A percentile compares a stretch with the other conserved stretches of the same genome.
These are phyloP conservation scores for Nomada lathburiana DNA, from an alignment of 2,888 invertebrate species.

Conservation along the genomic window DNA sequence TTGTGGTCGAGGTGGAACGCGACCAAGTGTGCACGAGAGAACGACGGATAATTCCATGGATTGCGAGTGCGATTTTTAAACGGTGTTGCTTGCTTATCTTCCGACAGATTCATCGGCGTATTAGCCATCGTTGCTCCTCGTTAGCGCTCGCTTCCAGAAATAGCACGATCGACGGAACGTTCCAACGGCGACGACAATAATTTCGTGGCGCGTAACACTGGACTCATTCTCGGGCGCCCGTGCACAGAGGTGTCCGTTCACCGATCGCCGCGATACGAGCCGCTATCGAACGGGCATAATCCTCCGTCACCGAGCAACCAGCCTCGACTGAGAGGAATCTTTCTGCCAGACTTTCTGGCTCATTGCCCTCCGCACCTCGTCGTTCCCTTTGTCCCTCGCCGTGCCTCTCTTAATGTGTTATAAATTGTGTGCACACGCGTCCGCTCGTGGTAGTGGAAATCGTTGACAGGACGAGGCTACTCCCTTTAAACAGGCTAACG, in stretches of 20 bases:
- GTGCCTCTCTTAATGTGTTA: slow-evolving; percentile 52
- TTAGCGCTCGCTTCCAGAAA: slow-evolving; percentile 11
- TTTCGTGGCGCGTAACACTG: slow-evolving; percentile 11
- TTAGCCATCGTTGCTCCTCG: slow-evolving; percentile 51
- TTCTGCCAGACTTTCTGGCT: slow-evolving; percentile 71
- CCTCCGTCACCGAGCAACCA: slow-evolving; percentile 57
- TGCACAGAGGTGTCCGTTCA: background rate
- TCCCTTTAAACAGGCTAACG: slow-evolving; percentile 25
- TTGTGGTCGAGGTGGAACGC: background rate
- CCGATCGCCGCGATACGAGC: background rate
- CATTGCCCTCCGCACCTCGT: slow-evolving; percentile 65
- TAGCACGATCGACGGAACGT: slow-evolving; percentile 31
- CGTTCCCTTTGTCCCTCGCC: slow-evolving; percentile 55
- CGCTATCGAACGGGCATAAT: slow-evolving; percentile 43
- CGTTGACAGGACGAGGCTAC: slow-evolving; percentile 29
- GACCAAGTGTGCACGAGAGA: background rate
- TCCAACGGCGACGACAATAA: slow-evolving; percentile 2
- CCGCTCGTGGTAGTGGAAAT: slow-evolving; percentile 38
- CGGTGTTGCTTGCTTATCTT: slow-evolving; percentile 61
- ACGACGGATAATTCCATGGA: background rate
- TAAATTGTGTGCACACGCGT: slow-evolving; percentile 50
- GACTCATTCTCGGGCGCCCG: slow-evolving; percentile 16
- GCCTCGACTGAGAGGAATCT: slow-evolving; percentile 64
- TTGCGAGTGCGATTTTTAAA: background rate
- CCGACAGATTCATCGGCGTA: slow-evolving; percentile 59